Evolutionary conservation across 2,797 vertebrate species (phyloP), one percentile per base, ranked within the genome.

Genomic region (Acomys russatus): DNA sequence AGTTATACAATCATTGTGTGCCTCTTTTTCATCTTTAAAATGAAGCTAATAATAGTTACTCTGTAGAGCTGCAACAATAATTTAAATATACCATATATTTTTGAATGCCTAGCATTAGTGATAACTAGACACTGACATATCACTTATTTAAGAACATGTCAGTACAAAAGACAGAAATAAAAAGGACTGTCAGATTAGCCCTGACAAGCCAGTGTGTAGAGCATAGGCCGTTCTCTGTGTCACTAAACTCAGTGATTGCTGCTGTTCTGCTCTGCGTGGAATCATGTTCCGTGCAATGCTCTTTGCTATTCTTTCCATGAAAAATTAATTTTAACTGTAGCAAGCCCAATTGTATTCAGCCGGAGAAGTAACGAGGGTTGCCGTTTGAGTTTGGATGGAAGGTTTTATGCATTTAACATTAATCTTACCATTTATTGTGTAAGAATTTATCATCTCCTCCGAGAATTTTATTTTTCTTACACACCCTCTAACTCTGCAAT

Each of bases 341-440:
- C 20, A 51, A n/a, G 49, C 35, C 35, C 7, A 33, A 9, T 77
- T 96, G 79, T 95, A 85, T 86, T 95, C 38, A 89, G 56, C 56
- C 30, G 59, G 64, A 10, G 63, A 20, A 79, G 74, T 93, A 94
- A 89, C 94, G 22, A 88, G 91, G 44, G 91, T 94, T 94, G 70
- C 74, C n/a, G 20, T 88, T 96, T 94, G 88, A 82, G 15, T 74
- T 90, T 87, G 51, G 38, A 59, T 94, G 92, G 38, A 95, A 23
- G 25, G 7, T 95, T 95, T 91, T 93, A 90, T 76, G 70, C 38
- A 35, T 96, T 94, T 94, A 78, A 70, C 54, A 86, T 78, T 87
- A 22, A 76, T 71, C 30, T 87, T 51, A 44, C 92, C 95, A 66
- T 91, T 88, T 10, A 61, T 92, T 63, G 35, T 33, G 5, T 80